Percentiles rank a stretch among this genome's conserved stretches.
These are phyloP conservation scores for Dromiciops gliroides DNA, from an alignment of 2,113 vertebrate genomes.

Conservation along the genomic window DNA sequence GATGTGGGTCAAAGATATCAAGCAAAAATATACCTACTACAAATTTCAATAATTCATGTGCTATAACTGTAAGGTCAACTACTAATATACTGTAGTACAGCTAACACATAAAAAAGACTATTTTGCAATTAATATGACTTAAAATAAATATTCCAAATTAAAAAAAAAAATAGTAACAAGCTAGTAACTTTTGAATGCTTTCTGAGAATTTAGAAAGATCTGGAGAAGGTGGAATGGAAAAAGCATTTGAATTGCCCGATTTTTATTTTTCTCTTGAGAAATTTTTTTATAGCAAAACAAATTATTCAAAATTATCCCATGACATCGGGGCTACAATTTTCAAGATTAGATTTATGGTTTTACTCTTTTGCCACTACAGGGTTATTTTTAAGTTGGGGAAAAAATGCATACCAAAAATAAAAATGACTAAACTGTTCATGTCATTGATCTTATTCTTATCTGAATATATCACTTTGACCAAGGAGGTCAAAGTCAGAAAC, in stretches of 20 bases:
- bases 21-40: not conserved
- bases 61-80: not conserved
- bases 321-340: not conserved
- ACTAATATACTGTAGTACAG: not conserved
- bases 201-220: constrained; percentile 28
- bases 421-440: not conserved
- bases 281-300: constrained; percentile 18
- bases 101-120: not conserved
- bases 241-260: not conserved
- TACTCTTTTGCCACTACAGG: not conserved
- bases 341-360: too few relatives aligned
- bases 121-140: not conserved
- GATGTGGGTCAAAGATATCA: not conserved
- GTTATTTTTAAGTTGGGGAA: not conserved
- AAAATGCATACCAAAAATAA: not conserved
- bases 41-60: not conserved
- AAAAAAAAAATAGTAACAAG: constrained; percentile 5
- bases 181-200: constrained; percentile 17
- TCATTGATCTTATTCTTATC: not conserved
- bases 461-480: not conserved
- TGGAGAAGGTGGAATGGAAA: not conserved
- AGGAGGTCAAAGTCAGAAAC: not conserved
- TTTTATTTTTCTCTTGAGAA: constrained; percentile 3
- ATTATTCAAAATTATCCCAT: constrained; percentile 33
- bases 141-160: constrained; percentile 15